Percentiles rank a stretch among this genome's conserved stretches.
Conservation (phyloP, 2,888 invertebrate genomes). For the Lasius fuliginosus region DNA sequence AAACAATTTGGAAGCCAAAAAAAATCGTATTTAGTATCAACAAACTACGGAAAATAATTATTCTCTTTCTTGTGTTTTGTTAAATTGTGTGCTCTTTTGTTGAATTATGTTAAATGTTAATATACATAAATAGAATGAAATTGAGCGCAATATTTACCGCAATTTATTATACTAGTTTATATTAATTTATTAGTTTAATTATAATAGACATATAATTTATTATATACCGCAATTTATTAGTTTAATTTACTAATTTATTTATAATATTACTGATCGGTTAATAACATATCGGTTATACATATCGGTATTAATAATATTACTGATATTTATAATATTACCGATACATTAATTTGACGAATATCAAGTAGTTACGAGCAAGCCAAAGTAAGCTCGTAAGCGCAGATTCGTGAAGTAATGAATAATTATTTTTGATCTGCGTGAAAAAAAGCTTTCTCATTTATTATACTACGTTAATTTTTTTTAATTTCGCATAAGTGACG, state of each 20-base stretch:
- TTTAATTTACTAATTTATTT: neutral
- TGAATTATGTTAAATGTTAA: neutral
- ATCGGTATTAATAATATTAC: too few relatives aligned
- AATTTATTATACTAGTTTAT: neutral
- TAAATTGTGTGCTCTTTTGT: neutral
- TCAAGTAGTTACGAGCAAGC: neutral
- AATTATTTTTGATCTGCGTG: constrained; percentile 52
- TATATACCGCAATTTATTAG: neutral
- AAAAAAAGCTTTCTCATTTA: constrained; percentile 57
- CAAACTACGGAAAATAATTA: neutral
- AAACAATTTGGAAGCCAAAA: too few relatives aligned
- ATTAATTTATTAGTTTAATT: neutral
- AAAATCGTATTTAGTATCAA: too few relatives aligned
- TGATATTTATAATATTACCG: too few relatives aligned
- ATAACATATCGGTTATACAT: too few relatives aligned
- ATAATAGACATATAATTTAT: neutral
- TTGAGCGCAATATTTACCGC: neutral
- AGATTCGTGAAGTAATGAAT: constrained; percentile 57
- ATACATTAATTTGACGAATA: neutral
- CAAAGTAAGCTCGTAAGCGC: constrained; percentile 22
- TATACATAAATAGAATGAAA: neutral
- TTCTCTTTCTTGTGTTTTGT: neutral
- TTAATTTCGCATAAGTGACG: constrained; percentile 32
- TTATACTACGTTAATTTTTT: constrained; percentile 51
- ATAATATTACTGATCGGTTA: neutral